phyloP scores from a whole-genome alignment of 2,888 invertebrate species.

The Lydus trimaculatus region DNA sequence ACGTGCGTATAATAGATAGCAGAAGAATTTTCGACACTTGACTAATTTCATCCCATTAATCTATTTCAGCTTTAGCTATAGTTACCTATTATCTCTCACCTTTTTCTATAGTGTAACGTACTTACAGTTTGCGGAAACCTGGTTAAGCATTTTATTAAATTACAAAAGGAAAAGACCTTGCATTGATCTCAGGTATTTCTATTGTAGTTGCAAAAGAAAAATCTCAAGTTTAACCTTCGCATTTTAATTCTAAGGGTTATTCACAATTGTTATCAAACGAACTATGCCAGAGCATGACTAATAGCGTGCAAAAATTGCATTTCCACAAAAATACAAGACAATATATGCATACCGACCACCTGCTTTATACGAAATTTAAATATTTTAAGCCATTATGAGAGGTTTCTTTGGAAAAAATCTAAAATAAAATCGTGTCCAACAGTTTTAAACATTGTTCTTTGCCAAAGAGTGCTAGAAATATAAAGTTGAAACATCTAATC shows the following conservation, averaged over 20 bases:
- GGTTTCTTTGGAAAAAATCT: too few relatives aligned
- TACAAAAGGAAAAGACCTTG: constrained; percentile 44
- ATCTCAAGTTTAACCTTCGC: constrained; percentile 23
- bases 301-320: background rate
- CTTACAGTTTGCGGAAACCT: constrained; percentile 47
- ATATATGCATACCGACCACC: too few relatives aligned
- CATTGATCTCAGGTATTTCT: constrained; percentile 34
- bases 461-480: background rate
- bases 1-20: constrained; percentile 54
- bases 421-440: too few relatives aligned
- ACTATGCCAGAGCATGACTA: background rate
- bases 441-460: too few relatives aligned
- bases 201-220: constrained; percentile 33
- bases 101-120: constrained; percentile 46
- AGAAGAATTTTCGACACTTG: constrained; percentile 56
- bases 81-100: constrained; percentile 47
- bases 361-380: too few relatives aligned
- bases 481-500: background rate
- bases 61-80: constrained; percentile 54
- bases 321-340: background rate
- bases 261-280: background rate
- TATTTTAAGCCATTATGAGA: too few relatives aligned
- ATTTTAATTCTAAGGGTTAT: constrained; percentile 8
- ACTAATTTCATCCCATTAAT: constrained; percentile 59
- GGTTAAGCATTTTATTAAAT: constrained; percentile 44